Evolutionary conservation across 2,888 invertebrate genomes (phyloP).

Genomic region (Strigamia maritima): DNA sequence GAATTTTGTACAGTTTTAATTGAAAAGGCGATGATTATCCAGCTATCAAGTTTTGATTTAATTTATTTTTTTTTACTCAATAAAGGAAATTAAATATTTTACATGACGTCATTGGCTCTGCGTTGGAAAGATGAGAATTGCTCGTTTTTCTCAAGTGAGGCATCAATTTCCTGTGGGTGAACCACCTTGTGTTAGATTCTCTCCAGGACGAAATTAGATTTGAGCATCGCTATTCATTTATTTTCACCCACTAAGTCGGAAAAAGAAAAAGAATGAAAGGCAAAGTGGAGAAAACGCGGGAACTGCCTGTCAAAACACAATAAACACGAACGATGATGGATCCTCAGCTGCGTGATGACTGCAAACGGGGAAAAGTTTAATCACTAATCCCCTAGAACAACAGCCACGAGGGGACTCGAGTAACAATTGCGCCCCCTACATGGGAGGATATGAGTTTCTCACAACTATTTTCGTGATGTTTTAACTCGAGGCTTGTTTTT

Average conservation of each 20-base stretch:
- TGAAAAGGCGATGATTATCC: too few species aligned
- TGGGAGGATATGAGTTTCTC: slow-evolving; percentile 4
- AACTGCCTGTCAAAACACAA: background rate
- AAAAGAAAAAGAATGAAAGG: background rate
- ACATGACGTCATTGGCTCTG: background rate
- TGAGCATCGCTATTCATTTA: slow-evolving; percentile 18
- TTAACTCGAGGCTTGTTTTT: slow-evolving; percentile 6
- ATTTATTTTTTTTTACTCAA: too few species aligned
- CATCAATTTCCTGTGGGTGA: slow-evolving; percentile 27
- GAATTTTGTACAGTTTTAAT: too few species aligned
- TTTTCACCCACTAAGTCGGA: background rate
- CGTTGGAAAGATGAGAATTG: slow-evolving; percentile 11
- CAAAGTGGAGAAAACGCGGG: background rate
- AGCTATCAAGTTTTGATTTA: too few species aligned
- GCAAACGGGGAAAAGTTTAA: slow-evolving; percentile 2
- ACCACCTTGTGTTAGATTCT: slow-evolving; percentile 13
- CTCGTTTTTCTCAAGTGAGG: slow-evolving; percentile 2
- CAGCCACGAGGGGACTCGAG: background rate
- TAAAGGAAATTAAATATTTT: slow-evolving; percentile 4
- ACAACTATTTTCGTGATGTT: background rate
- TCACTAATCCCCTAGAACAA: slow-evolving; percentile 12
- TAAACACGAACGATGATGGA: slow-evolving; percentile 22
- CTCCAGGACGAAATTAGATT: slow-evolving; percentile 15
- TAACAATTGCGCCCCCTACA: background rate
- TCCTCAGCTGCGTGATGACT: slow-evolving; percentile 9